Percentiles rank a stretch among this genome's conserved stretches.
These are phyloP conservation scores for Promerops cafer DNA, from an alignment of 2,113 vertebrate genomes.

Conservation along the genomic window DNA sequence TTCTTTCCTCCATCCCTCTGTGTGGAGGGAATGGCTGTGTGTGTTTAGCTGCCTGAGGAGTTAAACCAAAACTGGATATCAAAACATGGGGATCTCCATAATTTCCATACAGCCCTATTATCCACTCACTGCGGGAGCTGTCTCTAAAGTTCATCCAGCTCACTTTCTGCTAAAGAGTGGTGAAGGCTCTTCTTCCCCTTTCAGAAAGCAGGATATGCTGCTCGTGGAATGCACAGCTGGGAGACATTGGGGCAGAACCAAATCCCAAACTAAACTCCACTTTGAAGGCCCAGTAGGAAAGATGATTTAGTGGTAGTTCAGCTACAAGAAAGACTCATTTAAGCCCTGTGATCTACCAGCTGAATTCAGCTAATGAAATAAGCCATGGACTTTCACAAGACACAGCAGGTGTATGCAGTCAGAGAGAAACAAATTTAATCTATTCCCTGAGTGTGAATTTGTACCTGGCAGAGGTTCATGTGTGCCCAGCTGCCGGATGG, in stretches of 20 bases:
- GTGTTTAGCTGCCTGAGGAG: background rate
- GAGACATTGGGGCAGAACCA: background rate
- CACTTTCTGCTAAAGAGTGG: background rate
- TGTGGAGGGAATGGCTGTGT: background rate
- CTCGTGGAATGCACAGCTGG: background rate
- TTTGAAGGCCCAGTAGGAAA: background rate
- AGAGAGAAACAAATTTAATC: background rate
- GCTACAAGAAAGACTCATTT: background rate
- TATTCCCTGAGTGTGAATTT: background rate
- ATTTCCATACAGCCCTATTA: background rate
- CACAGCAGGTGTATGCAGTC: background rate
- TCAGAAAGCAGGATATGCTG: background rate
- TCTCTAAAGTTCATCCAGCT: background rate
- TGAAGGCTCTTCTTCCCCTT: background rate
- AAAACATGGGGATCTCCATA: background rate
- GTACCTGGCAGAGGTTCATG: slow-evolving; percentile 93
- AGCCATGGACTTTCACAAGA: background rate
- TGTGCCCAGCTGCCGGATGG: slow-evolving; percentile 84
- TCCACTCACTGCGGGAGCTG: background rate
- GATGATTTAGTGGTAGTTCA: background rate
- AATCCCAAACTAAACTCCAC: background rate
- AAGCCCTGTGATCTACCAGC: background rate
- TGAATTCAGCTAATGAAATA: background rate
- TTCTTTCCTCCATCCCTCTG: background rate
- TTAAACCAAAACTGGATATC: background rate